Evolutionary conservation across 2,797 vertebrate genomes (phyloP).

Genomic region (Synaphobranchus kaupii): DNA sequence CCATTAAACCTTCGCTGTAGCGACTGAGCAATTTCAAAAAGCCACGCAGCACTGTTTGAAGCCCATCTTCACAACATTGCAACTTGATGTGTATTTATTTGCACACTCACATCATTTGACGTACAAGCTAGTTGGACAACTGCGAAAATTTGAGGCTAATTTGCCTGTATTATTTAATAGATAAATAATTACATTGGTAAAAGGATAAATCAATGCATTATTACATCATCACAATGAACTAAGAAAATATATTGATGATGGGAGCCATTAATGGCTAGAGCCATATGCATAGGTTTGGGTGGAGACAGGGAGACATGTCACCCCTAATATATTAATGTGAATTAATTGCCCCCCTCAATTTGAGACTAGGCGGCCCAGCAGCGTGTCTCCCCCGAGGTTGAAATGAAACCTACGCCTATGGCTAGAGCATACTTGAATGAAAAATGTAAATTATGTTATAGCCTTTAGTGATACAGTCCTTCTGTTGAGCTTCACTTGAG

Average conservation of each 20-base stretch:
- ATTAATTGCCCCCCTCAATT: no score
- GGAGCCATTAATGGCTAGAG: no score
- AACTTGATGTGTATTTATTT: background rate
- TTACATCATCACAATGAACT: background rate
- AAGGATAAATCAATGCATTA: background rate
- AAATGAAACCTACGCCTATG: no score
- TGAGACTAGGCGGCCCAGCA: no score
- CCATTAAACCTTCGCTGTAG: background rate
- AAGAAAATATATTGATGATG: background rate
- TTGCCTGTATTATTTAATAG: constrained; percentile 20
- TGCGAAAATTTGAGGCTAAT: background rate
- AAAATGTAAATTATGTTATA: background rate
- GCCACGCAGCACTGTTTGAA: background rate
- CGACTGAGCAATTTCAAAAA: background rate
- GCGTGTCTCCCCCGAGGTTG: no score
- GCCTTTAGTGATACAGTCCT: background rate
- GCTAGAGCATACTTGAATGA: background rate
- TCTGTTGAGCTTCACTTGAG: background rate
- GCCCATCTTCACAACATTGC: no score
- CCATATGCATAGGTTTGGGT: no score
- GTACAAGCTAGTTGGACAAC: constrained; percentile 8
- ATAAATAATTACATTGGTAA: constrained; percentile 23
- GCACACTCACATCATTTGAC: background rate
- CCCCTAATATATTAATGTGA: no score
- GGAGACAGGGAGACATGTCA: no score